phyloP scores from a whole-genome alignment of 2,113 vertebrate genomes.

The Sterrhoptilus dennistouni region DNA sequence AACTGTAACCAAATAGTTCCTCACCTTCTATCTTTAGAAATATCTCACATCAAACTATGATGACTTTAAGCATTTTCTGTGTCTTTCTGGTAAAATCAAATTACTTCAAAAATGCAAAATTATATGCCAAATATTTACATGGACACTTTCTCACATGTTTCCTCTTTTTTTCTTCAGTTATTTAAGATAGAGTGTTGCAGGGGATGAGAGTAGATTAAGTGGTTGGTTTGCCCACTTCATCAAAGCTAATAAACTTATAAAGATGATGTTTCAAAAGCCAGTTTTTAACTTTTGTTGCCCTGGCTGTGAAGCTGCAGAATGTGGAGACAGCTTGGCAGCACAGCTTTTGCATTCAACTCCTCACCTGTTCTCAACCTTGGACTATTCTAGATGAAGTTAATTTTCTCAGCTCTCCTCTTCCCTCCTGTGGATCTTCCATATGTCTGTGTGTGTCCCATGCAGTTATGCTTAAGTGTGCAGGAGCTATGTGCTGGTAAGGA shows the following conservation, averaged over 20 bases:
- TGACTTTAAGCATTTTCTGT: not conserved
- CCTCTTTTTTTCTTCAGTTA: not conserved
- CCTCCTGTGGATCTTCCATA: not conserved
- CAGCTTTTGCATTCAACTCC: not conserved
- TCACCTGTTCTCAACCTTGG: not conserved
- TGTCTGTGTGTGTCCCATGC: not conserved
- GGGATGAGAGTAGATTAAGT: not conserved
- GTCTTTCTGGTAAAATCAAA: not conserved
- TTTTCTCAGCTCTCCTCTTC: not conserved
- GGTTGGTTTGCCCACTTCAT: not conserved
- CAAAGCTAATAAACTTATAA: not conserved
- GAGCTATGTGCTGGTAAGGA: not conserved
- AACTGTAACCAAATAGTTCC: not conserved
- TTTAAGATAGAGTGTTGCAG: not conserved
- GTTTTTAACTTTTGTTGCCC: not conserved
- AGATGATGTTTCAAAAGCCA: not conserved
- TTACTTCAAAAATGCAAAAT: not conserved
- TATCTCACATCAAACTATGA: not conserved
- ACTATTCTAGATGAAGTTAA: accelerated
- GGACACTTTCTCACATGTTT: not conserved
- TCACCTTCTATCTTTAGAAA: not conserved
- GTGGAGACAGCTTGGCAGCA: not conserved
- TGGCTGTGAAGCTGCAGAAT: not conserved
- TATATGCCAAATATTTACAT: not conserved
- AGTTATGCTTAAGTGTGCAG: not conserved